A percentile compares a stretch with the other conserved stretches of the same genome.
Conservation (phyloP, 2,888 invertebrate genomes). For the Phanerotoma sp. region DNA sequence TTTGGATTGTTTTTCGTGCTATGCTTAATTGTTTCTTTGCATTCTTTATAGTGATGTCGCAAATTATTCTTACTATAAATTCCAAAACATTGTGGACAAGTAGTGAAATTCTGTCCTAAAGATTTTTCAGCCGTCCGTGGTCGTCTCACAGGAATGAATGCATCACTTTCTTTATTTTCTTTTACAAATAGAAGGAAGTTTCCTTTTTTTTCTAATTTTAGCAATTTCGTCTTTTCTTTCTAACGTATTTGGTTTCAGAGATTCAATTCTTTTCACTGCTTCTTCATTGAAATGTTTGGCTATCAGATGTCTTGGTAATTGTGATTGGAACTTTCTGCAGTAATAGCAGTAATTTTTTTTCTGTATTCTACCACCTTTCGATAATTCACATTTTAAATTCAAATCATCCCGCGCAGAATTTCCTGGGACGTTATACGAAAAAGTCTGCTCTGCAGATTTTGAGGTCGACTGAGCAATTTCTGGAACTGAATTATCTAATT, state of each 20-base stretch:
- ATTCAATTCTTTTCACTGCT: not conserved
- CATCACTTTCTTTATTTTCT: slow-evolving; percentile 16
- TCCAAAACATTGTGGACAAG: slow-evolving; percentile 18
- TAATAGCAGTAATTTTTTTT: slow-evolving; percentile 1
- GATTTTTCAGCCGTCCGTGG: slow-evolving; percentile 17
- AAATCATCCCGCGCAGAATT: not conserved
- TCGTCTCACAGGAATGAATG: slow-evolving; percentile 20
- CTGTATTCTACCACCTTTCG: not conserved
- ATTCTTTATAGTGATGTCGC: slow-evolving; percentile 17
- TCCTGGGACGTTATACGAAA: not conserved
- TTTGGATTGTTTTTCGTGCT: too few species aligned
- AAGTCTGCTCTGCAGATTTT: too few species aligned
- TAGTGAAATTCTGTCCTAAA: slow-evolving; percentile 19
- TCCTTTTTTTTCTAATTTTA: not conserved
- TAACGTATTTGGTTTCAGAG: not conserved
- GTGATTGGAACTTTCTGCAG: not conserved
- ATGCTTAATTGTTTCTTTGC: not conserved
- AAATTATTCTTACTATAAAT: slow-evolving; percentile 17
- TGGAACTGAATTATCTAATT: too few species aligned
- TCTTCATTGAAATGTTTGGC: slow-evolving; percentile 8
- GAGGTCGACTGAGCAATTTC: too few species aligned
- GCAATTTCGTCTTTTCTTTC: not conserved
- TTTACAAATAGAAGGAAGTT: slow-evolving; percentile 10
- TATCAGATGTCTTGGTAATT: slow-evolving; percentile 9
- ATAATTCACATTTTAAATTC: not conserved